These are phyloP conservation scores for Drosophila sucinea DNA, from an alignment of 1,140 invertebrate genomes.

Conservation along the genomic window DNA sequence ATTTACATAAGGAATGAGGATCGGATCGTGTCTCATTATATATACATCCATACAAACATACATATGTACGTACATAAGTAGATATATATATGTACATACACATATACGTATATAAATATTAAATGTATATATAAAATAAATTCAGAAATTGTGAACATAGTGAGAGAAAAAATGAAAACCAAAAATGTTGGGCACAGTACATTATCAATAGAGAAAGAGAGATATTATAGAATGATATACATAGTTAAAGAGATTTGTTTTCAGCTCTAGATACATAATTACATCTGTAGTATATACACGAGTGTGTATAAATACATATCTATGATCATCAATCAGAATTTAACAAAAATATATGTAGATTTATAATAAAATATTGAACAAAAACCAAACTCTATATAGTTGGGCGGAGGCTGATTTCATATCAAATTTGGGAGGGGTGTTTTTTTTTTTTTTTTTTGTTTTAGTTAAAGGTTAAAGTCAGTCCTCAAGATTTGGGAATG, in stretches of 20 bases:
- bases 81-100: conserved; percentile 4
- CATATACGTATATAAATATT: conserved; percentile 3
- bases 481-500: conserved; percentile 1
- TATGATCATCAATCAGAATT: neutral
- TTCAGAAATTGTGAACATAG: neutral
- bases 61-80: neutral
- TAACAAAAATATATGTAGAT: neutral
- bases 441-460: neutral
- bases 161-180: conserved; percentile 61
- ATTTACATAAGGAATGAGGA: neutral
- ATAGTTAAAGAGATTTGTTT: conserved; percentile 13
- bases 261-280: conserved; percentile 4
- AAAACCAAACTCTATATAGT: conserved; percentile 7
- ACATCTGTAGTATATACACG: conserved; percentile 1
- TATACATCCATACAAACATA: neutral
- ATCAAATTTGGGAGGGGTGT: neutral
- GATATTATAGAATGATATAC: conserved; percentile 36
- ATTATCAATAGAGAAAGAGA: conserved; percentile 24
- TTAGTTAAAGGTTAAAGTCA: conserved; percentile 3
- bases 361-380: neutral
- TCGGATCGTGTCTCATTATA: conserved; percentile 2
- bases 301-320: neutral
- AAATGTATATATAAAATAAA: neutral
- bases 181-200: conserved; percentile 72
- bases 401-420: neutral